Evolutionary conservation across 2,113 vertebrate species (phyloP), one percentile per base, ranked within the genome.

Genomic region (Capra hircus): DNA sequence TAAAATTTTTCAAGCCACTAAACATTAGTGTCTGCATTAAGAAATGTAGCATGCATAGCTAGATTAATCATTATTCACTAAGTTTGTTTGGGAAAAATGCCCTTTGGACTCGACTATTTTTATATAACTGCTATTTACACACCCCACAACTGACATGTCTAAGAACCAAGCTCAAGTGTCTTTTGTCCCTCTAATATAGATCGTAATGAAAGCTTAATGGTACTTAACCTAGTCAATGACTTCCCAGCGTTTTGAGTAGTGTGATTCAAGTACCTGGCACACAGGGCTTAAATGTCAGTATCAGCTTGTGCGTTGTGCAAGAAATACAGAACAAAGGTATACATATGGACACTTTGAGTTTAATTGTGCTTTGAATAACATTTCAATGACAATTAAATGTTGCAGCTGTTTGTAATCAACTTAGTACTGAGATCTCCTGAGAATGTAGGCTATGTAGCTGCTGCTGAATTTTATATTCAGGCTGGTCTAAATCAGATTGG

Each of bases 1-100:
- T 98, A 98, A 98, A 98, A 98, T 12, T 95, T 97, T 98, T 98
- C 97, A 98, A 98, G 71, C 57, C 90, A 96, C 97, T 98, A 98
- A 99, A 98, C 92, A 98, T 98, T 97, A 97, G 84, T 97, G 45
- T 96, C 85, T 98, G 88, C 95, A 97, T 98, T 97, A 98, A 97
- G n/a, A 97, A 98, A 96, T 52, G 60, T 40, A 93, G 11, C 30
- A 85, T 97, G 94, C 93, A 89, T 97, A 88, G 30, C 55, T 95
- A 94, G 40, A 81, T 97, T 97, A 80, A 97, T 96, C 4, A 60
- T 93, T 97, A 95, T 94, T 91, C 96, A 60, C n/a, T 92, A 97
- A 97, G 36, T 77, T 95, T 96, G 36, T 90, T 97, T 97, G 94
- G 21, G 71, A 95, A 91, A 96, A 98, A 97, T 97, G 83, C 40